A percentile compares a stretch with the other conserved stretches of the same genome.
Conservation (phyloP, 1,140 invertebrate species). For the Melanaphis sacchari region DNA sequence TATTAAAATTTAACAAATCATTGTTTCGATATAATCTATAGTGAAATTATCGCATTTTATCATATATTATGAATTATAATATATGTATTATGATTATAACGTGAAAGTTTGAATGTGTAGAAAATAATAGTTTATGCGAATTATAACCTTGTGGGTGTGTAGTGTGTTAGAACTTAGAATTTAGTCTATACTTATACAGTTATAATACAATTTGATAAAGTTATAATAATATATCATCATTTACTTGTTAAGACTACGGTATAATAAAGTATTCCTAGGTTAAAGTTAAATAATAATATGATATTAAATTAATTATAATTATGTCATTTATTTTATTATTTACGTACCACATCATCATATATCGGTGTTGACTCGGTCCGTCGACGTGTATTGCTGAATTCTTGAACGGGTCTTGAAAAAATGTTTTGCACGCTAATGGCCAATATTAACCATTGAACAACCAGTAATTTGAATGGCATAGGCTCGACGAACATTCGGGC, state of each 20-base stretch:
- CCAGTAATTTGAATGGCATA: not conserved
- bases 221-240: too few relatives aligned
- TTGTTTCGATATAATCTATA: not conserved
- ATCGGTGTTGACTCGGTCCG: not conserved
- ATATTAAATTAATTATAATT: not conserved
- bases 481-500: constrained; percentile 16
- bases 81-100: not conserved
- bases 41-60: too few relatives aligned
- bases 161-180: too few relatives aligned
- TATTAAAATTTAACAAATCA: not conserved
- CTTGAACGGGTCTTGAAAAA: not conserved
- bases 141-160: too few relatives aligned
- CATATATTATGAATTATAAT: not conserved
- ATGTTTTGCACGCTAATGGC: not conserved
- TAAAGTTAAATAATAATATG: too few relatives aligned
- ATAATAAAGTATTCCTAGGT: too few relatives aligned
- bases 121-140: too few relatives aligned
- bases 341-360: constrained; percentile 39
- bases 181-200: not conserved
- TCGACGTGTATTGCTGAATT: not conserved
- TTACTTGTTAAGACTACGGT: too few relatives aligned
- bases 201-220: not conserved
- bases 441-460: not conserved
- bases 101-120: not conserved
- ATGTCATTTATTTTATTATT: too few relatives aligned